These are phyloP conservation scores for Lonchura striata DNA, from an alignment of 2,113 vertebrate species.

Conservation along the genomic window DNA sequence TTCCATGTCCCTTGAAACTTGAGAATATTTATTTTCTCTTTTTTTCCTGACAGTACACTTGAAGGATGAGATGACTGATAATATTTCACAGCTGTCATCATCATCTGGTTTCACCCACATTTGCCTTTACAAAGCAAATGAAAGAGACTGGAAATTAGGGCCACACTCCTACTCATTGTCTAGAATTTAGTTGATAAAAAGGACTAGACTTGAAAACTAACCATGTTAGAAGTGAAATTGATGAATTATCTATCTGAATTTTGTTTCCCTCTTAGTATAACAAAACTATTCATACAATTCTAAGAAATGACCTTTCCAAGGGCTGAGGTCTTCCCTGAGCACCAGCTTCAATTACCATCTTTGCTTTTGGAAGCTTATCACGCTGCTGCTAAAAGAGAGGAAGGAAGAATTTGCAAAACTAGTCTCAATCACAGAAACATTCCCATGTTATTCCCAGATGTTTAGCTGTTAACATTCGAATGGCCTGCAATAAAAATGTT, in stretches of 20 bases:
- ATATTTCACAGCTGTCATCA: background rate
- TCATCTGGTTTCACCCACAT: background rate
- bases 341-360: background rate
- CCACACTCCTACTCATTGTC: background rate
- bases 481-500: background rate
- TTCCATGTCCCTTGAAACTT: background rate
- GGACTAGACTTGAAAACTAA: background rate
- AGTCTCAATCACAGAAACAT: background rate
- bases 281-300: rapidly evolving
- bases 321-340: background rate
- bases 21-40: background rate
- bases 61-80: background rate
- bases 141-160: background rate
- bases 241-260: background rate
- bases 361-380: background rate
- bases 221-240: background rate
- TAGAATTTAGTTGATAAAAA: background rate
- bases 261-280: background rate
- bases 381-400: background rate
- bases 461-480: background rate
- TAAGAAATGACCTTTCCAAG: background rate
- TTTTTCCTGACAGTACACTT: background rate
- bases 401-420: background rate
- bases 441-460: background rate
- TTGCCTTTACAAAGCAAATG: background rate